Conservation (phyloP, 2,113 vertebrate genomes). For the Cisticola juncidis region DNA sequence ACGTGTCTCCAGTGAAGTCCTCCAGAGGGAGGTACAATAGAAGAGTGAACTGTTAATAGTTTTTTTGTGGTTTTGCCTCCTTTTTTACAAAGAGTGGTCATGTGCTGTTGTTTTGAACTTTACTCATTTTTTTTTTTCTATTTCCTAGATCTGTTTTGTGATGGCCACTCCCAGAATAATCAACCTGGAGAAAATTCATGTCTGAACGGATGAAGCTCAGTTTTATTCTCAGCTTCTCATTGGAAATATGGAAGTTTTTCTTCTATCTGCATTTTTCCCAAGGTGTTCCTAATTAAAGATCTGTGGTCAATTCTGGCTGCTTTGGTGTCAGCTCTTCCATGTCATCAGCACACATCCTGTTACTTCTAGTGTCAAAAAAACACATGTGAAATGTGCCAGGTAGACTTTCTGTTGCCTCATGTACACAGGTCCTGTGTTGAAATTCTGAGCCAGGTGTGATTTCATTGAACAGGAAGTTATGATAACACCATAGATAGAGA, state of each 20-base stretch:
- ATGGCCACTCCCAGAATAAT: background rate
- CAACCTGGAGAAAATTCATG: background rate
- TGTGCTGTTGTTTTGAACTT: conserved; percentile 23
- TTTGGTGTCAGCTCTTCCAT: background rate
- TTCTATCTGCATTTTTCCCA: background rate
- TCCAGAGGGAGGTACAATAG: background rate
- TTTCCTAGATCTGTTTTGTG: conserved; percentile 17
- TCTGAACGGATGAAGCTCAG: background rate
- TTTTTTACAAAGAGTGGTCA: background rate
- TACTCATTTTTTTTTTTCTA: background rate
- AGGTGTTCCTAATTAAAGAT: background rate
- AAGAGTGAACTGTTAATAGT: background rate
- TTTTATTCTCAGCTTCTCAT: background rate
- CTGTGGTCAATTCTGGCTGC: background rate
- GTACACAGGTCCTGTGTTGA: background rate
- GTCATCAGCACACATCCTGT: background rate
- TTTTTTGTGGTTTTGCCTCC: background rate
- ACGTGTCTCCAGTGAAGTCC: background rate
- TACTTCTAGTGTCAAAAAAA: background rate
- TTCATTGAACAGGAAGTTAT: background rate
- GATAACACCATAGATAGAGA: background rate
- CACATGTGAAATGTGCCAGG: background rate
- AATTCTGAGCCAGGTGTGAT: background rate
- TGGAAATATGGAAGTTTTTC: background rate
- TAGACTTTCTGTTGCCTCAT: background rate